These are phyloP conservation scores for Sebastes fasciatus DNA, from an alignment of 2,113 vertebrate genomes.

Conservation along the genomic window DNA sequence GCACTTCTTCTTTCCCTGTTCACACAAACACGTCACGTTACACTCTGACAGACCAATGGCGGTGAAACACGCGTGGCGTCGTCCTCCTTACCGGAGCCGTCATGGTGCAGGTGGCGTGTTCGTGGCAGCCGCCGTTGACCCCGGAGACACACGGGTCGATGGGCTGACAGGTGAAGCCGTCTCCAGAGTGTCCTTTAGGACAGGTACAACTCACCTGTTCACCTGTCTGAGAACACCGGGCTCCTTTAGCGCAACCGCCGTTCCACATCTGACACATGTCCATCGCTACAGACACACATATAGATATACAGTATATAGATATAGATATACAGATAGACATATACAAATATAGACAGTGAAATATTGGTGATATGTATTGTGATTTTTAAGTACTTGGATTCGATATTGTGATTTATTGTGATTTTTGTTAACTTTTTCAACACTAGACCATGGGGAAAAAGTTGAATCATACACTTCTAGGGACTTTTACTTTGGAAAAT, in stretches of 20 bases:
- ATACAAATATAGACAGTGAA: too few species aligned
- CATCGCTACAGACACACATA: conserved; percentile 77
- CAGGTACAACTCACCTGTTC: conserved; percentile 89
- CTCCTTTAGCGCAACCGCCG: conserved; percentile 88
- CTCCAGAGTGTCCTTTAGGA: conserved; percentile 87
- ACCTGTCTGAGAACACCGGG: conserved; percentile 86
- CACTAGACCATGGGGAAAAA: too few species aligned
- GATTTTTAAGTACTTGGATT: too few species aligned
- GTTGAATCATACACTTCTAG: too few species aligned
- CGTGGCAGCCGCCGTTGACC: conserved; percentile 90
- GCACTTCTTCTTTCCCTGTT: conserved; percentile 89
- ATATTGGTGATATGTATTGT: too few species aligned
- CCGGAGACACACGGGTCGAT: conserved; percentile 87
- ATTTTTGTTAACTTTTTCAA: too few species aligned
- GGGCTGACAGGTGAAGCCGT: conserved; percentile 87
- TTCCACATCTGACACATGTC: conserved; percentile 90
- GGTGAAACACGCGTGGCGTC: too few species aligned
- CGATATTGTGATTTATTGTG: too few species aligned
- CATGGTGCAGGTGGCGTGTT: conserved; percentile 93
- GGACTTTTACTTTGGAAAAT: too few species aligned
- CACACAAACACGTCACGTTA: not conserved
- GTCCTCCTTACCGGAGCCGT: conserved; percentile 86
- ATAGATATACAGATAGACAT: too few species aligned
- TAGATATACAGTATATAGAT: too few species aligned
- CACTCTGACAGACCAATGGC: too few species aligned